These are phyloP conservation scores for Galeopsomyia nigrocyanea DNA, from an alignment of 2,888 invertebrate genomes.

Conservation along the genomic window DNA sequence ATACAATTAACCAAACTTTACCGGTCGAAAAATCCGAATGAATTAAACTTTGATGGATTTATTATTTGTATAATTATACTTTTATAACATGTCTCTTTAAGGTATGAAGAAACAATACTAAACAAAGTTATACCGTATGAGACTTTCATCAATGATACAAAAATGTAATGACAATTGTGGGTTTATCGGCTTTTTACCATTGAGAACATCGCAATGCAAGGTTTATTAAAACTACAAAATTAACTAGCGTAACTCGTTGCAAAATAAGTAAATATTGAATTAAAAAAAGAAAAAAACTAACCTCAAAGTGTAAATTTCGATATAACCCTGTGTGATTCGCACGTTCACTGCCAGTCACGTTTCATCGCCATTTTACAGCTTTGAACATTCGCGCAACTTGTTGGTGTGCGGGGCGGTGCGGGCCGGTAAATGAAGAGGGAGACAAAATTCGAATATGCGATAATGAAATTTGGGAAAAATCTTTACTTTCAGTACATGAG, in stretches of 20 bases:
- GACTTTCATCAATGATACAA: slow-evolving; percentile 27
- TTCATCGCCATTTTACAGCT: slow-evolving; percentile 63
- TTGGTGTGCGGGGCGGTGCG: neutral
- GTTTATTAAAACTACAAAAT: neutral
- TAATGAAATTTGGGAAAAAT: too few species aligned
- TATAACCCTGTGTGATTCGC: slow-evolving; percentile 51
- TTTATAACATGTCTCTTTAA: too few species aligned
- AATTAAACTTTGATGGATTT: too few species aligned
- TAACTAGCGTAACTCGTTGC: neutral
- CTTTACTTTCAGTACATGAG: too few species aligned
- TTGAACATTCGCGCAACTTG: slow-evolving; percentile 48
- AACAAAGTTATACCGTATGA: slow-evolving; percentile 10
- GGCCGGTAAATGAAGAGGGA: slow-evolving; percentile 10
- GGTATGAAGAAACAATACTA: slow-evolving; percentile 22
- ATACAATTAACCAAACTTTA: too few species aligned
- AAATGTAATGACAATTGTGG: slow-evolving; percentile 19
- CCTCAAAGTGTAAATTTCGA: slow-evolving; percentile 58
- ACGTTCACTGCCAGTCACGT: slow-evolving; percentile 59
- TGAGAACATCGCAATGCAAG: neutral
- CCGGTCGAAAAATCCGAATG: too few species aligned
- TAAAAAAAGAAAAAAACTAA: slow-evolving; percentile 54
- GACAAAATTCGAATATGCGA: neutral
- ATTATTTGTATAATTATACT: too few species aligned
- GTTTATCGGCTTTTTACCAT: neutral
- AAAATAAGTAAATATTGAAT: slow-evolving; percentile 15